Conservation (phyloP, 2,113 vertebrate genomes). For the Siniperca knerii region DNA sequence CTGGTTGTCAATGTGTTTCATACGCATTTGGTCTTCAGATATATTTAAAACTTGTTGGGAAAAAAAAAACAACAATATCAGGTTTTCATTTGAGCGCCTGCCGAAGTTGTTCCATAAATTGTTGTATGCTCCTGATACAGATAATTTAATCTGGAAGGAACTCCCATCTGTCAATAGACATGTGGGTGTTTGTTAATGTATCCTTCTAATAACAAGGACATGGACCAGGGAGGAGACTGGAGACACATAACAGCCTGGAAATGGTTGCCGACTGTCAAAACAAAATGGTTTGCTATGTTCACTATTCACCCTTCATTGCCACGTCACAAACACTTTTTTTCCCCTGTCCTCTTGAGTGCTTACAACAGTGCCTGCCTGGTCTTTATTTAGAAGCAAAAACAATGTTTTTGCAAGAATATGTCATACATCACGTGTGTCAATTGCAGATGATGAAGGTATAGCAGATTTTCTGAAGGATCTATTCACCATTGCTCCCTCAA, state of each 20-base stretch:
- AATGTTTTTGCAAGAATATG: conserved; percentile 14
- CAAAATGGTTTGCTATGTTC: conserved; percentile 9
- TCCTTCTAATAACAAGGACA: conserved; percentile 7
- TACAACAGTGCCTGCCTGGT: neutral
- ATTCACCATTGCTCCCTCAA: conserved; percentile 43
- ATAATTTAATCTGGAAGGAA: conserved; percentile 22
- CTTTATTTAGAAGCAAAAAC: conserved; percentile 24
- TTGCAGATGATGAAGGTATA: conserved; percentile 18
- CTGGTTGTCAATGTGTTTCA: neutral
- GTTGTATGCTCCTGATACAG: neutral
- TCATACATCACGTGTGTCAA: neutral
- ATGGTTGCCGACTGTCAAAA: neutral
- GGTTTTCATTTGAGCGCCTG: too few relatives aligned
- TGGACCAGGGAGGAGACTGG: neutral
- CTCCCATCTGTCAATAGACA: conserved; percentile 7
- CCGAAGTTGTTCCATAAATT: too few relatives aligned
- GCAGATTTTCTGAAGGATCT: conserved; percentile 46
- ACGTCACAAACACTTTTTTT: conserved; percentile 25
- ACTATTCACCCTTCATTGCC: neutral
- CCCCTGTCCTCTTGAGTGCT: conserved; percentile 3
- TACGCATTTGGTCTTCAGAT: neutral
- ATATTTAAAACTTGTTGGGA: neutral
- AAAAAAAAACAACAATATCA: neutral
- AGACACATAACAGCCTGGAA: neutral
- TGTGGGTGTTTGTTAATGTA: conserved; percentile 5